Base-by-base conservation (phyloP, 2,113 vertebrate species). In the Python bivittatus region DNA sequence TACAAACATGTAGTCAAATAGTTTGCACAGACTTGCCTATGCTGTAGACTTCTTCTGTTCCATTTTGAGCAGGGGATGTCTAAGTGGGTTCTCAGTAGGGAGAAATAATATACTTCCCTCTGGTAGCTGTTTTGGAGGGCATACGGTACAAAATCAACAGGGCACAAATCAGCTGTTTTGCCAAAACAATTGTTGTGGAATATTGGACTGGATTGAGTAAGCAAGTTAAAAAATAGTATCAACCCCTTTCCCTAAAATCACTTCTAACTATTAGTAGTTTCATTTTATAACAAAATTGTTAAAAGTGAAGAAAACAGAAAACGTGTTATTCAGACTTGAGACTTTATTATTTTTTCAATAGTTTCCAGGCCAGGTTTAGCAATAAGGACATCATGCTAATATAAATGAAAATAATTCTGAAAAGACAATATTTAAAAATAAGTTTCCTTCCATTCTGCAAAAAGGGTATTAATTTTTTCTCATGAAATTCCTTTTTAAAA, bases 311-410 rank as follows among this genome's bases (percentile, higher is more conserved):
- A 92, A 96, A 98, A 97, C 96, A 92, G 97, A 94, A 97, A 97
- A 92, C 96, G 95, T 94, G 57, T 96, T 95, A 96, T 86, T 96
- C 91, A 97, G 94, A 93, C 92, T 95, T 95, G 58, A 92, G 96
- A 96, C 88, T 98, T 98, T 98, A 97, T 96, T 96, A 56, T n/a
- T 84, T 96, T 97, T 96, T 96, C 96, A 96, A 93, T 94, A 94
- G 90, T 92, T 96, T 96, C 94, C 96, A 95, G 0, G 96, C 94
- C 97, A 95, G 93, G 96, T 96, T 96, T 96, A 97, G 96, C 95
- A 97, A 95, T 92, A 96, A 95, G 94, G 92, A 91, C 95, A 96
- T 96, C 96, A 97, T 96, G 95, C 97, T 97, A 97, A 97, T 96
- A 97, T 92, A 97, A 96, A 97, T 85, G 92, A 88, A 97, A 97